Conservation (phyloP, 64 coral and sea anemone species). For the Montipora sp. region DNA sequence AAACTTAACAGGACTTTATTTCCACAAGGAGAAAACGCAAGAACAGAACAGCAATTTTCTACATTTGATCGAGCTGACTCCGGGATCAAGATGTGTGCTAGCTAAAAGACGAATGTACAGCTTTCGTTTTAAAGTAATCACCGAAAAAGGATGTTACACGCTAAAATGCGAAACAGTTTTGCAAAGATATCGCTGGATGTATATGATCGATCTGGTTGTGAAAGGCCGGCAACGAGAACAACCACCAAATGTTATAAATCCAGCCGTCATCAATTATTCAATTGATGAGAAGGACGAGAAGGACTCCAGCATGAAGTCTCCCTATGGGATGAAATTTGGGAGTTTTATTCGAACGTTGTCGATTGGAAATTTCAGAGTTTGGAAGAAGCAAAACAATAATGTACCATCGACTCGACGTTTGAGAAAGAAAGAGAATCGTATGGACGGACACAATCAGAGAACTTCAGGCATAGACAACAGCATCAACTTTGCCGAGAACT, state of each 20-base stretch:
- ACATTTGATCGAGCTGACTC: slow-evolving; percentile 31
- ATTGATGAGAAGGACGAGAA: not conserved
- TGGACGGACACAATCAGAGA: not conserved
- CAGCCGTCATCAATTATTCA: not conserved
- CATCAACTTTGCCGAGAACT: slow-evolving; percentile 21
- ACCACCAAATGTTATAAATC: slow-evolving; percentile 24
- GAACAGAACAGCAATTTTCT: slow-evolving; percentile 20
- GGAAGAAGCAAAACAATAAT: slow-evolving; percentile 24
- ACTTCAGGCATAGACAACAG: not conserved
- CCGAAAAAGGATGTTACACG: not conserved
- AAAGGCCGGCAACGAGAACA: slow-evolving; percentile 24
- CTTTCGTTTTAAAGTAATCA: slow-evolving; percentile 29
- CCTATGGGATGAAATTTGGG: not conserved
- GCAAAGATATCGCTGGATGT: slow-evolving; percentile 42
- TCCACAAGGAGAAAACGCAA: not conserved
- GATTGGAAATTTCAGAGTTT: not conserved
- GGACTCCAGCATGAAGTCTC: not conserved
- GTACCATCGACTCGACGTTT: not conserved
- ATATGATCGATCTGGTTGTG: slow-evolving; percentile 36
- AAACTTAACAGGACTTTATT: slow-evolving; percentile 13
- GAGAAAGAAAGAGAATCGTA: not conserved
- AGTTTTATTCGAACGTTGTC: slow-evolving; percentile 19
- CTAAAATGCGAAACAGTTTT: slow-evolving; percentile 29
- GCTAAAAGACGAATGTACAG: slow-evolving; percentile 54
- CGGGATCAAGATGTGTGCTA: slow-evolving; percentile 21